These are phyloP conservation scores for Bicyclus anynana DNA, from an alignment of 1,140 invertebrate species.

Conservation along the genomic window DNA sequence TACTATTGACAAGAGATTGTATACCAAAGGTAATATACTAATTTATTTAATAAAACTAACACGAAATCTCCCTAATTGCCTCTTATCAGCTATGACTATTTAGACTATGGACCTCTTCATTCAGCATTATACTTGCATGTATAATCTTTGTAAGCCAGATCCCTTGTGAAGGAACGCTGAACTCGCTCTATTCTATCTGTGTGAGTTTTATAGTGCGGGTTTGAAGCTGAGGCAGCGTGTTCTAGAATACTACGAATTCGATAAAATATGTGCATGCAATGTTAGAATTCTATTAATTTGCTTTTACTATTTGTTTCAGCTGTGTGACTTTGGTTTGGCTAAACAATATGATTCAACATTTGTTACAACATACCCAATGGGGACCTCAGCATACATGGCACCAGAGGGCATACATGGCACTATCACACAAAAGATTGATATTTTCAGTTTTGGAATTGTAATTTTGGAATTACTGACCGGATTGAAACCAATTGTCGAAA, in stretches of 20 bases:
- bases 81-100: no score
- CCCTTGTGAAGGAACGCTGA: no score
- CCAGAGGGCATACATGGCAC: slow-evolving; percentile 85
- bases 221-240: no score
- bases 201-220: no score
- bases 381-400: slow-evolving; percentile 87
- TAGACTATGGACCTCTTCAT: no score
- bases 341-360: slow-evolving; percentile 75
- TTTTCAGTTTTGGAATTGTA: slow-evolving; percentile 89
- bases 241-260: no score
- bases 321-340: slow-evolving; percentile 87
- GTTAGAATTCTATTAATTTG: no score
- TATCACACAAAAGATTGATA: slow-evolving; percentile 85
- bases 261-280: no score
- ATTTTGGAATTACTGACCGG: slow-evolving; percentile 84
- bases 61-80: not conserved
- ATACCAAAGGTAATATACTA: slow-evolving; percentile 79
- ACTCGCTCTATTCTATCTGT: no score
- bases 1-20: slow-evolving; percentile 81
- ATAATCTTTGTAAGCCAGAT: no score
- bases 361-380: slow-evolving; percentile 79
- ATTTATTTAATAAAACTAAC: slow-evolving; percentile 4
- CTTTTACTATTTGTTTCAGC: slow-evolving; percentile 58
- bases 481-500: slow-evolving; percentile 78
- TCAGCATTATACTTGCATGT: no score